phyloP scores from a whole-genome alignment of 1,140 invertebrate species.

The Lasioglossum baleicum region DNA sequence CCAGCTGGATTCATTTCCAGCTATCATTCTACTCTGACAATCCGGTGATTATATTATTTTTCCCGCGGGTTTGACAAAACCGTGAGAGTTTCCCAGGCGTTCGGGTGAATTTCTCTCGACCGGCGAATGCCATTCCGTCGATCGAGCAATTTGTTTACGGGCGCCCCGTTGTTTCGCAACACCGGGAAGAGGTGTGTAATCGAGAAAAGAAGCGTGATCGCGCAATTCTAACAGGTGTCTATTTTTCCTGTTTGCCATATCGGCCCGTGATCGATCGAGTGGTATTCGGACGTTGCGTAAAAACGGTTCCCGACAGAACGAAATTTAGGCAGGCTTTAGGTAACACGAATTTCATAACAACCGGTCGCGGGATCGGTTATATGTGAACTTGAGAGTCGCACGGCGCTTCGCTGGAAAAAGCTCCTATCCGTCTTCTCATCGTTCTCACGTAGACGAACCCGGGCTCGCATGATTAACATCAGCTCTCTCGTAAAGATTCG shows the following conservation, averaged over 20 bases:
- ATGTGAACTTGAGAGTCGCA: background rate
- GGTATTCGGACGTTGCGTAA: slow-evolving; percentile 10
- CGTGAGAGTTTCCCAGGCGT: background rate
- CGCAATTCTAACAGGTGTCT: background rate
- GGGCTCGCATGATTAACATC: background rate
- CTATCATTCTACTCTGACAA: too few species aligned
- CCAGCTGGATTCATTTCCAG: too few species aligned
- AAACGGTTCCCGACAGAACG: background rate
- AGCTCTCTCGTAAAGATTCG: background rate
- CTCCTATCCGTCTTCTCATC: background rate
- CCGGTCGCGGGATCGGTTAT: background rate
- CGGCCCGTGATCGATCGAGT: background rate
- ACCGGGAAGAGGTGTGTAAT: background rate
- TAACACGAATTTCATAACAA: background rate
- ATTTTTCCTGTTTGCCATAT: too few species aligned
- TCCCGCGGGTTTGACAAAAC: background rate
- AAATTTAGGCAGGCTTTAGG: background rate
- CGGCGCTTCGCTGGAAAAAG: background rate
- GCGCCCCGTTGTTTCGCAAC: background rate
- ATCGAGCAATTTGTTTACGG: slow-evolving; percentile 17
- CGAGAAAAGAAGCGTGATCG: background rate
- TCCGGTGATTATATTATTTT: background rate
- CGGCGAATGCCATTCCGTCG: background rate
- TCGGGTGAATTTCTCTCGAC: background rate
- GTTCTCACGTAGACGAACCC: background rate